Conservation (phyloP, 2,113 vertebrate species). For the Morone saxatilis region DNA sequence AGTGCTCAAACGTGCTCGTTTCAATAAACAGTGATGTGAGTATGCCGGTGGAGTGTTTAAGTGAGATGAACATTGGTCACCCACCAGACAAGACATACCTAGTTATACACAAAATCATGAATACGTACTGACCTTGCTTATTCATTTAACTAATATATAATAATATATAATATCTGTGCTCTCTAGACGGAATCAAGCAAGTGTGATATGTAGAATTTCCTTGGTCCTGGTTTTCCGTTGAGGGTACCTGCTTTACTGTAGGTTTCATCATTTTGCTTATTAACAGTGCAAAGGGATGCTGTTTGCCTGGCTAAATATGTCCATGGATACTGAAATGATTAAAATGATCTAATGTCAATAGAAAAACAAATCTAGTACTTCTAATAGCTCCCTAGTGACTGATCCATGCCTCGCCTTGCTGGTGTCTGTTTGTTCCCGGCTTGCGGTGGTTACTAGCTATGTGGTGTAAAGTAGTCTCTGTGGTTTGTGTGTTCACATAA, state of each 20-base stretch:
- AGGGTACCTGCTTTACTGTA: background rate
- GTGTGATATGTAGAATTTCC: background rate
- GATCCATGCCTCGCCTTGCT: background rate
- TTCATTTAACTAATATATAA: no score
- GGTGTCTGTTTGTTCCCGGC: constrained; percentile 23
- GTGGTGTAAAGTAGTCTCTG: background rate
- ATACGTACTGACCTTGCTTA: background rate
- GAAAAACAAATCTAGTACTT: constrained; percentile 14
- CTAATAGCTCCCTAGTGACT: background rate
- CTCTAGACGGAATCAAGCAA: background rate
- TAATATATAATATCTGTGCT: background rate
- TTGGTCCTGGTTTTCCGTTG: background rate
- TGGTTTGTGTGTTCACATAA: background rate
- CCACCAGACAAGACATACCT: background rate
- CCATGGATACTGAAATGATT: background rate
- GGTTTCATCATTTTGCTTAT: background rate
- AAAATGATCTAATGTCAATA: background rate
- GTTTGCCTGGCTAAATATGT: background rate
- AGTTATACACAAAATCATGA: background rate
- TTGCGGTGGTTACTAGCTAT: constrained; percentile 7
- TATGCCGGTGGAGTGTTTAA: background rate
- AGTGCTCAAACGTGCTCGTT: background rate
- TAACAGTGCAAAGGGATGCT: background rate
- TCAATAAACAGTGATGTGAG: background rate
- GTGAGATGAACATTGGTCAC: background rate